Evolutionary conservation across 2,797 vertebrate species (phyloP).

Genomic region (Gymnocypris eckloni): DNA sequence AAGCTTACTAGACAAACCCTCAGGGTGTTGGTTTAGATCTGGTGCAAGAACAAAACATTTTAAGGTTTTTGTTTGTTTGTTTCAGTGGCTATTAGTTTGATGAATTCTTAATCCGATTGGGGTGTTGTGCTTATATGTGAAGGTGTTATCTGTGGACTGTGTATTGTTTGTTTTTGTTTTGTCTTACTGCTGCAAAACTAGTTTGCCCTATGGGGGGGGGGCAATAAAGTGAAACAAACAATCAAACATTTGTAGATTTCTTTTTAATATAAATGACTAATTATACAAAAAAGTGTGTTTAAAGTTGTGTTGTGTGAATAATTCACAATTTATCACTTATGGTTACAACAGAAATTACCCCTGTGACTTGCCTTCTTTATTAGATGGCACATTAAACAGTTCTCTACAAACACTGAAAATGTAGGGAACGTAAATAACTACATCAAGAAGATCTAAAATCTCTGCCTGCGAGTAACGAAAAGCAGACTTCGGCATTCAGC

Average conservation of each 20-base stretch:
- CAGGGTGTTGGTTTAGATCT: neutral
- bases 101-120: neutral
- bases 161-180: neutral
- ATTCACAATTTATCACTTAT: neutral
- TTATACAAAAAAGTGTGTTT: neutral
- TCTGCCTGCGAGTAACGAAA: neutral
- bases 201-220: too few species aligned
- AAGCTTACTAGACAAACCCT: neutral
- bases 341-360: neutral
- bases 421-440: neutral
- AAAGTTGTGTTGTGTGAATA: neutral
- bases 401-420: neutral
- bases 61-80: neutral
- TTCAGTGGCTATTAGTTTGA: neutral
- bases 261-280: too few species aligned
- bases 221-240: too few species aligned
- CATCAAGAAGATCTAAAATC: neutral
- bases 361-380: neutral
- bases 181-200: neutral
- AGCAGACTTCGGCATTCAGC: constrained; percentile 49
- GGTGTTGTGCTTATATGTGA: neutral
- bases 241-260: too few species aligned
- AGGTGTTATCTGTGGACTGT: neutral
- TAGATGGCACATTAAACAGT: neutral
- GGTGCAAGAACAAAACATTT: neutral